Percentiles rank a stretch among this genome's conserved stretches.
Evolutionary conservation across 2,888 invertebrate species (phyloP).

Genomic region (Lissonota sp.): DNA sequence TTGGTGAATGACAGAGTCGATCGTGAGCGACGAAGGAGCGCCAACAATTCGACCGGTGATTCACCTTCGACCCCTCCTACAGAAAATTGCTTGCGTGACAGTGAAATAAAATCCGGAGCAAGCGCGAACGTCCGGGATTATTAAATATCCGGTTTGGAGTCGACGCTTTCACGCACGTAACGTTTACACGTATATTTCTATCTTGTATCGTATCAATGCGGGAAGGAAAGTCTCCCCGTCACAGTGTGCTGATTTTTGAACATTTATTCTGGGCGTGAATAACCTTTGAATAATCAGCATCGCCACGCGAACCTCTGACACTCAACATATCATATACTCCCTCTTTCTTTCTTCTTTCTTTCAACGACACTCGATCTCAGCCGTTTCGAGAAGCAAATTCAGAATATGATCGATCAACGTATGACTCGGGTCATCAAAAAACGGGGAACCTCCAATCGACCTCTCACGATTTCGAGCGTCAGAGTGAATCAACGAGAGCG

Average conservation of each 20-base stretch:
- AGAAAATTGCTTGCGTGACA: conserved; percentile 62
- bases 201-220: conserved; percentile 24
- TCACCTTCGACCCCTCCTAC: conserved; percentile 72
- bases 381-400: neutral
- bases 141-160: conserved; percentile 67
- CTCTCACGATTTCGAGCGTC: neutral
- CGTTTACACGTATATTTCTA: conserved; percentile 19
- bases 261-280: conserved; percentile 44
- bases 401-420: neutral
- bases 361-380: too few relatives aligned
- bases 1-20: conserved; percentile 46
- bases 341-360: neutral
- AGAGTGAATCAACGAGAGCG: neutral
- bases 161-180: conserved; percentile 45
- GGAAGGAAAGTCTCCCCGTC: conserved; percentile 41
- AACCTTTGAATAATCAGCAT: conserved; percentile 53
- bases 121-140: conserved; percentile 61
- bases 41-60: conserved; percentile 69
- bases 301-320: conserved; percentile 44
- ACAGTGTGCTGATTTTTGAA: conserved; percentile 15
- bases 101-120: conserved; percentile 42
- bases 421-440: neutral
- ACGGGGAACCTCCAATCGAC: neutral
- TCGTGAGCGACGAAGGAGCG: conserved; percentile 46
- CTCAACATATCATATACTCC: conserved; percentile 35